phyloP scores from a whole-genome alignment of 2,113 vertebrate genomes.

The Protomyctophum bolini region DNA sequence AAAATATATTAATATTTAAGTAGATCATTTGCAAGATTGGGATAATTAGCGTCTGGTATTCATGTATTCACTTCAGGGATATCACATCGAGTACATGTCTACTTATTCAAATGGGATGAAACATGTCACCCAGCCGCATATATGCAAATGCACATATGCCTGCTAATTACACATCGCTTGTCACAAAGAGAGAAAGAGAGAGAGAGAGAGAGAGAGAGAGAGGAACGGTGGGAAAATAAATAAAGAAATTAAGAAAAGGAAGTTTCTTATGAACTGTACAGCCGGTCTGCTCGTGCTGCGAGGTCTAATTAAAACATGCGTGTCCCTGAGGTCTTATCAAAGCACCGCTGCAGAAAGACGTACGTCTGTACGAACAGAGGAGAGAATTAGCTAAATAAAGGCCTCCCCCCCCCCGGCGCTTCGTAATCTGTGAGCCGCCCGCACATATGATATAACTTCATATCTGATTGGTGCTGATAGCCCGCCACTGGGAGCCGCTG shows the following conservation, averaged over 20 bases:
- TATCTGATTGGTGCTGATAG: conserved; percentile 67
- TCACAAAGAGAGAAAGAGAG: conserved; percentile 63
- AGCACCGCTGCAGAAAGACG: conserved; percentile 69
- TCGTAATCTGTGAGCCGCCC: conserved; percentile 37
- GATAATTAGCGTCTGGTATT: conserved; percentile 81
- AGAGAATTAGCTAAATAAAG: conserved; percentile 73
- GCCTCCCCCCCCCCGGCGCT: conserved; percentile 68
- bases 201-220: conserved; percentile 24
- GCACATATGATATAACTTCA: conserved; percentile 57
- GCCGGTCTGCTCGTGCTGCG: conserved; percentile 54
- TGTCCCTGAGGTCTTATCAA: conserved; percentile 74
- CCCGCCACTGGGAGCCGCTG: conserved; percentile 60
- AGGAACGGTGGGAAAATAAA: not conserved
- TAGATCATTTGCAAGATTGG: conserved; percentile 81
- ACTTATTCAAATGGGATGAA: conserved; percentile 77
- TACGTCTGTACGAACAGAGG: conserved; percentile 72
- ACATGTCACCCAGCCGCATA: conserved; percentile 72
- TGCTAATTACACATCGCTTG: conserved; percentile 75
- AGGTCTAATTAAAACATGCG: conserved; percentile 72
- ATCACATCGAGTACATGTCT: conserved; percentile 76
- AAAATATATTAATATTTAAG: conserved; percentile 78
- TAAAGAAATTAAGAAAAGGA: conserved; percentile 58
- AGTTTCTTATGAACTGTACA: conserved; percentile 73
- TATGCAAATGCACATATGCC: conserved; percentile 79
- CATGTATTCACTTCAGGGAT: conserved; percentile 80